Conservation (phyloP, 2,113 vertebrate species). For the Monopterus albus region DNA sequence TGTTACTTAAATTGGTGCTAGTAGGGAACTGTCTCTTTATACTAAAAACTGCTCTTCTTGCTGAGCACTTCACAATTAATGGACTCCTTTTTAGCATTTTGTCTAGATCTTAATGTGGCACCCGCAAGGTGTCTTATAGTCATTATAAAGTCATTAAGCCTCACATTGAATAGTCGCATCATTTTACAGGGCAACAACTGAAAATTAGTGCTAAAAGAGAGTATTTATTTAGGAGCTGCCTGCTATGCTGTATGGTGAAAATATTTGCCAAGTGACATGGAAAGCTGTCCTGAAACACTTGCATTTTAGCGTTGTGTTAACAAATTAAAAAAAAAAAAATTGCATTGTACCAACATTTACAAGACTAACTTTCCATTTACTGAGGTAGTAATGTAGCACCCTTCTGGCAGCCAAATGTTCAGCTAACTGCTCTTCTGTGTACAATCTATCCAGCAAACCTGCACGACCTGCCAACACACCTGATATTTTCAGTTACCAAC, state of each 20-base stretch:
- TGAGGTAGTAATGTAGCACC: not conserved
- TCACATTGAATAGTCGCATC: not conserved
- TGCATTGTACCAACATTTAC: not conserved
- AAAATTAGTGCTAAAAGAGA: not conserved
- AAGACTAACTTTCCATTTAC: not conserved
- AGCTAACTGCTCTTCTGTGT: not conserved
- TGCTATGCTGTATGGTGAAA: not conserved
- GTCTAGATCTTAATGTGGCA: not conserved
- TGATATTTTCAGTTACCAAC: not conserved
- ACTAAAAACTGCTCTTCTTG: slow-evolving; percentile 11
- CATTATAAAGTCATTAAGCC: not conserved
- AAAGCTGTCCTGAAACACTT: not conserved
- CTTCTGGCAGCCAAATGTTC: not conserved
- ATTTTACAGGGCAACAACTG: too few species aligned
- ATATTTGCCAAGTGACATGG: not conserved
- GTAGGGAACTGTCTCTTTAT: slow-evolving; percentile 2
- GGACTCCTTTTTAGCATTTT: slow-evolving; percentile 18
- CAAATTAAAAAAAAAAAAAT: too few species aligned
- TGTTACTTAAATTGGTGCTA: slow-evolving; percentile 50
- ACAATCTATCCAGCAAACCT: too few species aligned
- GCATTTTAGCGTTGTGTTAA: not conserved
- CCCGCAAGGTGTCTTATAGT: not conserved
- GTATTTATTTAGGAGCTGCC: not conserved
- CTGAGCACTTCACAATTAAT: not conserved
- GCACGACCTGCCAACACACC: too few species aligned